Percentiles rank a stretch among this genome's conserved stretches.
These are phyloP conservation scores for Lepus townsendii DNA, from an alignment of 2,797 vertebrate genomes.

Conservation along the genomic window DNA sequence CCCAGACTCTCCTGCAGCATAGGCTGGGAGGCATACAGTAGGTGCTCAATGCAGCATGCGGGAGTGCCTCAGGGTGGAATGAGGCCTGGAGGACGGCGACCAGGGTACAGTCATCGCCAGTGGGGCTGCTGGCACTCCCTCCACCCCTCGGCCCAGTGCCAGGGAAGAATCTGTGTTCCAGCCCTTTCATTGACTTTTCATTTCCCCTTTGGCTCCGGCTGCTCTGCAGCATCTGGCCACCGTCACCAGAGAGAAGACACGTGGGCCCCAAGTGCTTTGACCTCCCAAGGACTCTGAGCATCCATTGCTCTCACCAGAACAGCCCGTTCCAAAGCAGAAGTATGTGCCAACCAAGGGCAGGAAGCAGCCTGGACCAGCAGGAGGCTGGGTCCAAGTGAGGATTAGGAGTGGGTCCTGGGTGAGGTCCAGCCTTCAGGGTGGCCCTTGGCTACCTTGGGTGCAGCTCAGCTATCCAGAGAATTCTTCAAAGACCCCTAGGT, in stretches of 20 bases:
- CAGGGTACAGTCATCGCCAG: fast-evolving
- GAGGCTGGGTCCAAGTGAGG: neutral
- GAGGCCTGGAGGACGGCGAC: no score
- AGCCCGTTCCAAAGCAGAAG: neutral
- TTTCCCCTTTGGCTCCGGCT: neutral
- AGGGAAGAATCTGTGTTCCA: neutral
- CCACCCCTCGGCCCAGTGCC: fast-evolving
- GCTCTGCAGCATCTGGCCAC: neutral
- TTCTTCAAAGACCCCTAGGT: neutral
- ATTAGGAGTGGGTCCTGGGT: fast-evolving
- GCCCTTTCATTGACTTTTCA: neutral
- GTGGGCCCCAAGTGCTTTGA: neutral
- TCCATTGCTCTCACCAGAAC: neutral
- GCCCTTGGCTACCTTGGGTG: neutral
- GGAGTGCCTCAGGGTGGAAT: neutral
- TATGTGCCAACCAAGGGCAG: neutral
- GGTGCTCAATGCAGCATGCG: neutral
- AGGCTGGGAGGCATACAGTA: neutral
- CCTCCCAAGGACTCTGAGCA: neutral
- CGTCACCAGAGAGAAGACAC: neutral
- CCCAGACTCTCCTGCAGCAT: neutral
- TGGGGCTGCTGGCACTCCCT: neutral
- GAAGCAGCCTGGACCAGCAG: neutral
- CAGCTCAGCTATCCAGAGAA: neutral
- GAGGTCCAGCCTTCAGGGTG: neutral